Base-by-base conservation (phyloP, 2,113 vertebrate genomes). In the Lepus americanus region DNA sequence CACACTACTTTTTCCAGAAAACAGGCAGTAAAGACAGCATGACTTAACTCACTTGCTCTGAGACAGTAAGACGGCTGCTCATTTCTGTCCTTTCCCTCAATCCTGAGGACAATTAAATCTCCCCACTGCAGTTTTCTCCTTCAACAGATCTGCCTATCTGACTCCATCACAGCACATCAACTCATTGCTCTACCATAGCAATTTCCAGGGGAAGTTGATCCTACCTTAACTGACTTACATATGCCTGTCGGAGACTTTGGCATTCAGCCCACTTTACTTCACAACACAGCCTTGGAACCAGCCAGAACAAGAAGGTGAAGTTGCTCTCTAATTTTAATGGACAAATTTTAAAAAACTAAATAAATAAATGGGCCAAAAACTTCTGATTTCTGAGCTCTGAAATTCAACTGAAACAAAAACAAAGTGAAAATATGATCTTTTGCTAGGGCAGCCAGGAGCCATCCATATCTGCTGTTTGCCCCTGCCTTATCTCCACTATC, bases 51-150 rank as follows among this genome's bases (percentile, higher is more conserved):
- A 22, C 16, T 88, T 25, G 69, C 25, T 53, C 22, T 36, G 83
- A 87, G 17, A 27, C 23, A 51, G 31, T 27, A n/a, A 78, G 80
- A 73, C 20, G 89, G 6, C 31, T 80, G 29, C 4, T 88, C 31
- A n/a, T 87, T 92, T 95, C 81, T 90, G n/a, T 44, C 77, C 20
- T 94, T 85, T 88, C 67, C 67, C 39, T 87, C 82, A 87, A 59
- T 20, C 13, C 17, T 90, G n/a, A 94, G 53, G 96, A 77, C 72
- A 69, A 94, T 95, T 94, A 95, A 89, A 94, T 69, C 29, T 96
- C 67, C 78, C 49, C 88, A 67, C 67, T 77, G 22, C 59, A 84
- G 53, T 78, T 95, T 88, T 87, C 36, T 83, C 20, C 22, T 53
- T 78, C 6, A n/a, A 53, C 16, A 73, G n/a, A 13, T 69, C 63